phyloP scores from a whole-genome alignment of 1,140 invertebrate genomes.

The Dreissena rostriformis region DNA sequence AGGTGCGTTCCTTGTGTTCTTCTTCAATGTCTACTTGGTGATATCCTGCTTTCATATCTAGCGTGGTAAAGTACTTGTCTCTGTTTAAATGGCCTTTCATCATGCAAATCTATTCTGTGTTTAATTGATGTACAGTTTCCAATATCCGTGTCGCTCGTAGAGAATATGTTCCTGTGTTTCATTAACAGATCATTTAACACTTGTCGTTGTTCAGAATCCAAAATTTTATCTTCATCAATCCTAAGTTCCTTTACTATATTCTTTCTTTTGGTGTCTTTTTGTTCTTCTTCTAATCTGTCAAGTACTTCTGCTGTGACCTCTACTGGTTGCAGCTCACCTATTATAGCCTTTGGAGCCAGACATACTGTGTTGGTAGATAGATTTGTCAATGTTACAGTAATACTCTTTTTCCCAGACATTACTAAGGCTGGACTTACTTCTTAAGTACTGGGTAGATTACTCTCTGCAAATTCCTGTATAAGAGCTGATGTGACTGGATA shows the following conservation, averaged over 20 bases:
- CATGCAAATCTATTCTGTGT: neutral
- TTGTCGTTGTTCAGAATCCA: neutral
- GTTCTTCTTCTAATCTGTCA: constrained; percentile 12
- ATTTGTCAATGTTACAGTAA: constrained; percentile 1
- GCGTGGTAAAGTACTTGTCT: neutral
- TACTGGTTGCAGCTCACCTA: constrained; percentile 18
- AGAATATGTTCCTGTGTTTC: neutral
- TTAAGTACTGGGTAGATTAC: neutral
- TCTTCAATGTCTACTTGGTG: neutral
- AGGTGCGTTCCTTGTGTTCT: neutral
- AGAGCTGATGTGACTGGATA: neutral
- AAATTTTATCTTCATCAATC: constrained; percentile 9
- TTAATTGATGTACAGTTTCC: neutral
- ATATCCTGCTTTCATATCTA: constrained; percentile 11
- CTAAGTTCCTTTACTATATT: constrained; percentile 19
- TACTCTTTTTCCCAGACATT: neutral
- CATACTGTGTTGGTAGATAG: constrained; percentile 12
- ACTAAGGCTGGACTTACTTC: constrained; percentile 1
- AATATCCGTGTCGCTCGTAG: neutral
- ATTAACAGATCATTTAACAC: constrained; percentile 9
- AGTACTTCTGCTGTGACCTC: constrained; percentile 22
- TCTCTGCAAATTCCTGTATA: neutral
- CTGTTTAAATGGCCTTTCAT: neutral
- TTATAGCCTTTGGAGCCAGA: constrained; percentile 16
- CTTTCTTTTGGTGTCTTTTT: constrained; percentile 8